Percentiles rank a stretch among this genome's conserved stretches.
phyloP scores from a whole-genome alignment of 1,140 invertebrate species.

The Saccostrea echinata region DNA sequence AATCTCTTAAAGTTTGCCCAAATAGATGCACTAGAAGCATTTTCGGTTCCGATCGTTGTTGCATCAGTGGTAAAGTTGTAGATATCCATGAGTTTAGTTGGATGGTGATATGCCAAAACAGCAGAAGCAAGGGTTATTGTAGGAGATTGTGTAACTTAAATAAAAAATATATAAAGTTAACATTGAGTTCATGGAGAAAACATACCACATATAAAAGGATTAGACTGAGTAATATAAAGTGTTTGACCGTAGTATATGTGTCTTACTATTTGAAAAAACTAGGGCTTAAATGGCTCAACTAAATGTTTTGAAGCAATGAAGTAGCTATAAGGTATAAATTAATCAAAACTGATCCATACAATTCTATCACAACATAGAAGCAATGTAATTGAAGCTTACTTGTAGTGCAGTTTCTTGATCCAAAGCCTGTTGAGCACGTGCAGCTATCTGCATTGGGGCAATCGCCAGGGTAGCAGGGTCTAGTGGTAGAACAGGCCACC shows the following conservation, averaged over 20 bases:
- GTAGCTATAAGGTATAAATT: no score
- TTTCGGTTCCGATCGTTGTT: neutral
- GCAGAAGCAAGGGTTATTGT: neutral
- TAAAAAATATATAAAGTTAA: no score
- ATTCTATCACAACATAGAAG: no score
- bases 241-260: no score
- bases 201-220: no score
- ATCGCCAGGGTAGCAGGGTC: neutral
- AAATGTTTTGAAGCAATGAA: no score
- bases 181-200: no score
- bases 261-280: no score
- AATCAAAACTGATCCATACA: no score
- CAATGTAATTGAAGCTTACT: no score
- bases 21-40: neutral
- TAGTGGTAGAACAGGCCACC: neutral
- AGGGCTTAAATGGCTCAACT: no score
- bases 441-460: neutral
- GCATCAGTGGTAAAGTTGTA: conserved; percentile 23
- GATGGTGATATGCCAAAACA: neutral
- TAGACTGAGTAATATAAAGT: no score
- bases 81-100: conserved; percentile 9
- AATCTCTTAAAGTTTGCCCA: conserved; percentile 19
- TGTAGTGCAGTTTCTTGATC: neutral
- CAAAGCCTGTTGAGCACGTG: neutral
- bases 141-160: neutral